A percentile compares a stretch with the other conserved stretches of the same genome.
phyloP scores from a whole-genome alignment of 2,888 invertebrate species.

The Drosophila kokeensis region DNA sequence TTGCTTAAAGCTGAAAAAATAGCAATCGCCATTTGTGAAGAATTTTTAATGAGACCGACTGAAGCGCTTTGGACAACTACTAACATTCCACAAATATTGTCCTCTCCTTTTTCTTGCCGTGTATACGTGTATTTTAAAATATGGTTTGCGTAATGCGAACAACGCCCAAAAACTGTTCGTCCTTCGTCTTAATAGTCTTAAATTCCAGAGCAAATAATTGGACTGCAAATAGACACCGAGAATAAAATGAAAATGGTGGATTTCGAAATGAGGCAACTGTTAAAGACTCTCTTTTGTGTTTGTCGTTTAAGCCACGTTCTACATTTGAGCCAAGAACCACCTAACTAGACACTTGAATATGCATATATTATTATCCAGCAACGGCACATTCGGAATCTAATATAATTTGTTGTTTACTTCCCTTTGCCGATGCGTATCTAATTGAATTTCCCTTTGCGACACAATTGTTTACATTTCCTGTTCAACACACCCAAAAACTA shows the following conservation, averaged over 20 bases:
- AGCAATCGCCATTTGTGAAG: background rate
- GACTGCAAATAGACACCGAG: slow-evolving; percentile 59
- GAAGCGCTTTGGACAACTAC: background rate
- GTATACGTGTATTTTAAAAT: slow-evolving; percentile 35
- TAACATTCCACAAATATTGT: background rate
- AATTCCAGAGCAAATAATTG: slow-evolving; percentile 74
- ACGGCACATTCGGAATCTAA: slow-evolving; percentile 4
- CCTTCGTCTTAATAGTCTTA: slow-evolving; percentile 62
- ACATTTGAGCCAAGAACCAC: background rate
- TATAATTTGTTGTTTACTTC: slow-evolving; percentile 28
- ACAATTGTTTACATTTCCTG: slow-evolving; percentile 66
- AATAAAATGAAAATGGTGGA: slow-evolving; percentile 10
- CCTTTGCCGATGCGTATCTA: slow-evolving; percentile 28
- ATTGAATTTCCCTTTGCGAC: slow-evolving; percentile 68
- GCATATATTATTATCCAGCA: background rate
- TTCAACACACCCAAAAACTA: slow-evolving; percentile 26
- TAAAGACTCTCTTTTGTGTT: background rate
- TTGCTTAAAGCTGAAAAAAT: background rate
- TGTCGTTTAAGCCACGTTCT: background rate
- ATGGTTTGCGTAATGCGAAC: slow-evolving; percentile 66
- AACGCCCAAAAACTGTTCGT: slow-evolving; percentile 54
- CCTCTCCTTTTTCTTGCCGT: slow-evolving; percentile 23
- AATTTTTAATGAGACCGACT: background rate
- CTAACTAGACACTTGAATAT: background rate
- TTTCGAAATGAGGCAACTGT: background rate